Evolutionary conservation across 2,888 invertebrate species (phyloP), one percentile per base, ranked within the genome.

Genomic region (Leucophora obtusa): DNA sequence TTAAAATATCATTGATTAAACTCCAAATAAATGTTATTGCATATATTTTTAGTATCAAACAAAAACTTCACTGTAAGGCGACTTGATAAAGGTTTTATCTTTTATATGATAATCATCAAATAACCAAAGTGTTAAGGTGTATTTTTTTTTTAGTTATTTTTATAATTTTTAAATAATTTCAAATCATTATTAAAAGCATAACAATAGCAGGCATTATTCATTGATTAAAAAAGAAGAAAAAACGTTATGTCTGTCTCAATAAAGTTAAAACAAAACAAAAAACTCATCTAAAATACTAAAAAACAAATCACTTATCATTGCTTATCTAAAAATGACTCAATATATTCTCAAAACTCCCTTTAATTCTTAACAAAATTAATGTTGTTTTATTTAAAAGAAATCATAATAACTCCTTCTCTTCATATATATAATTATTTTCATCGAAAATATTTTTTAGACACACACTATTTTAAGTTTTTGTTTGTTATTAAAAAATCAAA

Each of bases 241-340:
- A 77, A 51, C 58, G 50, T 68, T 77, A 50, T 72, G 72, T 77
- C 81, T 77, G 81, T 81, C 81, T 81, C 77, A 81, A 77, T 70
- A 63, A 81, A 63, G 72, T 59, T 76, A 65, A 79, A 62, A 58
- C 58, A 70, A 71, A 59, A 70, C 77, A 81, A 62, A 58, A 63
- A 70, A 71, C 69, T 74, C 81, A 81, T 81, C 81, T 81, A 77
- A 74, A 81, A 77, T 74, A 74, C 73, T 74, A 70, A 75, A 81
- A 28, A 65, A 68, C 38, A 38, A 43, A 54, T 43, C 18, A 21
- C 24, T 54, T 81, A 15, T 70, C 72, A 62, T 77, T 77, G 77
- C 73, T 77, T 56, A 47, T n/a, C 28, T 47, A 47, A 47, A 47
- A n/a, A 14, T 47, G 1, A 47, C 43, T 47, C n/a, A 47, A 47